phyloP scores from a whole-genome alignment of 2,888 invertebrate genomes.

The Piscicola geometra region DNA sequence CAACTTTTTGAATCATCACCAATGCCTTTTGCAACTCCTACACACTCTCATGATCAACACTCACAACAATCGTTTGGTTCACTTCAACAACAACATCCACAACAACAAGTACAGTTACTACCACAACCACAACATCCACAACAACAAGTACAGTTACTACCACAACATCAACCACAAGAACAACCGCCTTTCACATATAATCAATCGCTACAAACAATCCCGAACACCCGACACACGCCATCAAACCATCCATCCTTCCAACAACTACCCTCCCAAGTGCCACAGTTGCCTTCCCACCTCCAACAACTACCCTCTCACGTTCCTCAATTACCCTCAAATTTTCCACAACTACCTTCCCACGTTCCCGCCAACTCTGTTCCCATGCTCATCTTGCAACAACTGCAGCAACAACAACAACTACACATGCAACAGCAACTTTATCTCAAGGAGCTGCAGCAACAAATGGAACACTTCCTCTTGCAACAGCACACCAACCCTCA shows the following conservation, averaged over 20 bases:
- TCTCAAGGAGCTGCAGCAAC: constrained; percentile 5
- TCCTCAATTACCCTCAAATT: too few species aligned
- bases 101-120: not conserved
- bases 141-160: not conserved
- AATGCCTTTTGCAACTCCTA: too few species aligned
- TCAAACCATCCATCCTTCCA: not conserved
- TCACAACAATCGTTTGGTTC: not conserved
- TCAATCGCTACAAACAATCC: not conserved
- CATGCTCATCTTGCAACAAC: not conserved
- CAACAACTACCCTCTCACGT: too few species aligned
- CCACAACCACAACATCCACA: not conserved
- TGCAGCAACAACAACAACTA: constrained; percentile 10
- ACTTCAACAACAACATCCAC: not conserved
- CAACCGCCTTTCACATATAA: not conserved
- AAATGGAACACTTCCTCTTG: constrained; percentile 4
- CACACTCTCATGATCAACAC: too few species aligned
- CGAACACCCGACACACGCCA: not conserved
- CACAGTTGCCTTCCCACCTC: too few species aligned
- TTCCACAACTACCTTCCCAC: too few species aligned
- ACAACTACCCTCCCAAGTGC: not conserved
- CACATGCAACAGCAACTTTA: constrained; percentile 11
- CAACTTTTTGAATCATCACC: too few species aligned
- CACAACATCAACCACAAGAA: too few species aligned
- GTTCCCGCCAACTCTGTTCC: not conserved
- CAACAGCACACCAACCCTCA: not conserved